These are phyloP conservation scores for Gavia stellata DNA, from an alignment of 2,113 vertebrate genomes.

Conservation along the genomic window DNA sequence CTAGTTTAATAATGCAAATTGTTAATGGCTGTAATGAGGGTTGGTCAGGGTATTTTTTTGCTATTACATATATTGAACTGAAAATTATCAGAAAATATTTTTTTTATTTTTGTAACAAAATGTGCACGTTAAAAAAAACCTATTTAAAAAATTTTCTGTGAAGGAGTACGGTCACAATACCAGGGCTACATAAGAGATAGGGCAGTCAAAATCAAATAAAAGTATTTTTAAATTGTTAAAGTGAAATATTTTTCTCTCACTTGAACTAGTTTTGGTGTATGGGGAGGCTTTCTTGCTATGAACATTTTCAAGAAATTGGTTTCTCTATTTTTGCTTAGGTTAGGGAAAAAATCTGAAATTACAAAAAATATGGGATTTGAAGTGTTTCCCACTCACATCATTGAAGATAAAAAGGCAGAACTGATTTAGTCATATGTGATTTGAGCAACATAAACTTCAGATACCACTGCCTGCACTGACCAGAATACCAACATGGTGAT, in stretches of 20 bases:
- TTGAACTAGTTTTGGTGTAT: neutral
- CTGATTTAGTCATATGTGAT: neutral
- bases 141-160: neutral
- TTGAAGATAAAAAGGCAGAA: neutral
- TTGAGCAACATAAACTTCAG: neutral
- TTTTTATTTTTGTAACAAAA: neutral
- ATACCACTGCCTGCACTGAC: neutral
- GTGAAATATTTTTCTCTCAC: neutral
- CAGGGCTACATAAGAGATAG: neutral
- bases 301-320: neutral
- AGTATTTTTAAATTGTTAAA: neutral
- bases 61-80: neutral
- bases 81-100: neutral
- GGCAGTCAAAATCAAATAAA: neutral
- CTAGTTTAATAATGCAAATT: neutral
- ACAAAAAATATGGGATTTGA: neutral
- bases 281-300: accelerated
- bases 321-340: neutral
- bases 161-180: neutral
- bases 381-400: neutral
- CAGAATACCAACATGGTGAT: neutral
- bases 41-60: neutral
- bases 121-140: neutral
- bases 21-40: neutral
- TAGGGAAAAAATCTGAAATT: neutral